Conservation (phyloP, 2,888 invertebrate species). For the Coremacera marginata region DNA sequence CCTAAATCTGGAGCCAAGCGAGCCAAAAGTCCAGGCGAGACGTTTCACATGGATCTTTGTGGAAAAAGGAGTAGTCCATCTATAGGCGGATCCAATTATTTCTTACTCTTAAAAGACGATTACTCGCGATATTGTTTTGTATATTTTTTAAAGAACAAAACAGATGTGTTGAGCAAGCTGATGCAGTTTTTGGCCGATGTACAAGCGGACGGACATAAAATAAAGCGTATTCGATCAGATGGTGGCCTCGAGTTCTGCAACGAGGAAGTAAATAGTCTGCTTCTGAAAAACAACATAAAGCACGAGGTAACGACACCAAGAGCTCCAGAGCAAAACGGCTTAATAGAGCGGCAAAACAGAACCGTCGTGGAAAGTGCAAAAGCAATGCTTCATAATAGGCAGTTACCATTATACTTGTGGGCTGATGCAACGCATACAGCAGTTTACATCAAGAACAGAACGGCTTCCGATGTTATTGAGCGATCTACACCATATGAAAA, state of each 20-base stretch:
- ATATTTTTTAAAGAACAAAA: too few species aligned
- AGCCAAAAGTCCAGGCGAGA: too few species aligned
- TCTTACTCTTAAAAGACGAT: too few species aligned
- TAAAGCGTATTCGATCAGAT: slow-evolving; percentile 42
- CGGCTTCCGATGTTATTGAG: not conserved
- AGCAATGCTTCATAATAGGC: slow-evolving; percentile 16
- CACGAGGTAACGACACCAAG: slow-evolving; percentile 40
- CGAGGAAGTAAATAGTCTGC: slow-evolving; percentile 27
- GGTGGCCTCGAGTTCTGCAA: slow-evolving; percentile 44
- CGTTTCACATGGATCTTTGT: too few species aligned
- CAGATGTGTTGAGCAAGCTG: too few species aligned
- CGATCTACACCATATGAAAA: slow-evolving; percentile 24
- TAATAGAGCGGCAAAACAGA: slow-evolving; percentile 36
- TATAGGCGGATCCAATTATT: too few species aligned
- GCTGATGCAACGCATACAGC: slow-evolving; percentile 37
- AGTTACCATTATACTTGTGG: slow-evolving; percentile 17
- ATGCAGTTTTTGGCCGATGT: slow-evolving; percentile 40
- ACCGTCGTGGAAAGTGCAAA: slow-evolving; percentile 34
- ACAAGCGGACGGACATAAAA: slow-evolving; percentile 38
- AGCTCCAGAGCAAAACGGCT: slow-evolving; percentile 33
- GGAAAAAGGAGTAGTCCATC: too few species aligned
- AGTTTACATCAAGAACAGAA: not conserved
- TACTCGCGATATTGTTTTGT: too few species aligned
- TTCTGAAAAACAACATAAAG: slow-evolving; percentile 35
- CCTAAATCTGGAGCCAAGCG: too few species aligned